Evolutionary conservation across 2,113 vertebrate genomes (phyloP).

Genomic region (Sphyrna mokarran): DNA sequence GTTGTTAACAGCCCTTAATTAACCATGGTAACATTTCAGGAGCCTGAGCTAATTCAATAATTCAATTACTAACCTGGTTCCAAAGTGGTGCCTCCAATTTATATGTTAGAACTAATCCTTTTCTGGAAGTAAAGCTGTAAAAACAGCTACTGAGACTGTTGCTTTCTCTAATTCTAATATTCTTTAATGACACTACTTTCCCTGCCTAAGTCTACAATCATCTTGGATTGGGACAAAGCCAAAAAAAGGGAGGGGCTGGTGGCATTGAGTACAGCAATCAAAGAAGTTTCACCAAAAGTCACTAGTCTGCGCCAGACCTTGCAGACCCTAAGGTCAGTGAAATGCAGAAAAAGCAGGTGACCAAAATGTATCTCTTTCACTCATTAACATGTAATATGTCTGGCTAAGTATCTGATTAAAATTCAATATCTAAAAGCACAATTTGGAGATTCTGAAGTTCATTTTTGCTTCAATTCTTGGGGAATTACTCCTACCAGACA

Average conservation of each 20-base stretch:
- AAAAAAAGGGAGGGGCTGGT: not conserved
- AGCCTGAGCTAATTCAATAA: not conserved
- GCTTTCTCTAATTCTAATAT: not conserved
- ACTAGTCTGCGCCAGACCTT: not conserved
- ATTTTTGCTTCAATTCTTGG: not conserved
- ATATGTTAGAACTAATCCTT: not conserved
- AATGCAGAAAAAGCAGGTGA: not conserved
- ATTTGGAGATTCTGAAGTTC: not conserved
- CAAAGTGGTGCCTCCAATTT: not conserved
- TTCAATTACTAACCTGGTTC: not conserved
- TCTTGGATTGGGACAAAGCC: not conserved
- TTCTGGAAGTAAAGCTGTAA: not conserved
- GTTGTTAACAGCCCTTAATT: not conserved
- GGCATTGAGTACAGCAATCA: not conserved
- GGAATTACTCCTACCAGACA: not conserved
- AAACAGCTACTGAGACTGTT: not conserved
- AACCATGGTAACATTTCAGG: not conserved
- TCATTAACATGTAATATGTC: not conserved
- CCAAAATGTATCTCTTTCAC: not conserved
- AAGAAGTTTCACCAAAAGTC: not conserved
- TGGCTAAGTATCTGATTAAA: not conserved
- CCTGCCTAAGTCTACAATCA: not conserved
- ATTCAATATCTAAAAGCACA: not conserved
- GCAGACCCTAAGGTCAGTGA: not conserved
- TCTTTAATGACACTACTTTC: too few species aligned